phyloP scores from a whole-genome alignment of 2,113 vertebrate species.

The Ondatra zibethicus region DNA sequence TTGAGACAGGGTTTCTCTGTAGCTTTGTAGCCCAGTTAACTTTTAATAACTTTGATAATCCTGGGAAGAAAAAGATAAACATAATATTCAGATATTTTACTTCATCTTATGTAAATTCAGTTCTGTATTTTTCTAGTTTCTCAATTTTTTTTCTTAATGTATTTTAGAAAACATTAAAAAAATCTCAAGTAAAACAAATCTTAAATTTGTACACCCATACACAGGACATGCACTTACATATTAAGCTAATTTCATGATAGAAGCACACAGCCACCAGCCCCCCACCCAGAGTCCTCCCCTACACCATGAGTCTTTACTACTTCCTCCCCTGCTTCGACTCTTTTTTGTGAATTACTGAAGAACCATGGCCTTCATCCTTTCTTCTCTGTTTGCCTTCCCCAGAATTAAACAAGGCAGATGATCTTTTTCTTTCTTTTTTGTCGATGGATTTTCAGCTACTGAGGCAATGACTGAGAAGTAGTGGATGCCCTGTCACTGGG shows the following conservation, averaged over 20 bases:
- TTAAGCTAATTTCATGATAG: neutral
- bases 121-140: neutral
- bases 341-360: neutral
- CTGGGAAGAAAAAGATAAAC: neutral
- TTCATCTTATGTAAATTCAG: neutral
- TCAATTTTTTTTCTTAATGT: neutral
- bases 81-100: neutral
- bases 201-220: neutral
- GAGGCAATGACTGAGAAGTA: neutral
- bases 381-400: neutral
- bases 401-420: neutral
- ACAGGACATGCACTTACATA: neutral
- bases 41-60: neutral
- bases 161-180: neutral
- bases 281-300: fast-evolving
- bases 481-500: neutral
- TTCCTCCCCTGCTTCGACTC: fast-evolving
- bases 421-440: neutral
- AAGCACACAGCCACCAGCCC: neutral
- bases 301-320: too few species aligned
- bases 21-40: neutral
- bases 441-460: neutral
- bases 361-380: neutral
- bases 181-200: neutral
- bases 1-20: too few species aligned